phyloP scores from a whole-genome alignment of 2,888 invertebrate genomes.

The Drosophila pseudotakahashii region DNA sequence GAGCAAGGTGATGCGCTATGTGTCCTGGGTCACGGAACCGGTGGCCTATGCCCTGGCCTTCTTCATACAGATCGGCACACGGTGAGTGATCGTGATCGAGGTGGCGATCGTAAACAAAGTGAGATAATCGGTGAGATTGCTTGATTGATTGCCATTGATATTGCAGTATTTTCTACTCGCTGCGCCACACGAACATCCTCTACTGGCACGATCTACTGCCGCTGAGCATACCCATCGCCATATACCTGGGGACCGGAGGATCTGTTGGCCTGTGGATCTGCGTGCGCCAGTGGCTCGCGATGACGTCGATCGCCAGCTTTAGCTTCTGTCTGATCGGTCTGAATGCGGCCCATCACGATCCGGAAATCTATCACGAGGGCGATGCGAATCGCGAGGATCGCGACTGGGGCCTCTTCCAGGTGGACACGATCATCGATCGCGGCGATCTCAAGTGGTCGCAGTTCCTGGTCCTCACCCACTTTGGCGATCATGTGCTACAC shows the following conservation, averaged over 20 bases:
- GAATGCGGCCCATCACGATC: slow-evolving; percentile 92
- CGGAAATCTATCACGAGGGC: slow-evolving; percentile 91
- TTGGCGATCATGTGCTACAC: slow-evolving; percentile 91
- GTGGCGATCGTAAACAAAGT: not conserved
- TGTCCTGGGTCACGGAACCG: slow-evolving; percentile 86
- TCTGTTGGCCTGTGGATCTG: slow-evolving; percentile 59
- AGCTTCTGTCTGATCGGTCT: slow-evolving; percentile 88
- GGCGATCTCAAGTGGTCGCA: slow-evolving; percentile 88
- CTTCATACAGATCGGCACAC: slow-evolving; percentile 72
- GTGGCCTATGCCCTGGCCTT: slow-evolving; percentile 77
- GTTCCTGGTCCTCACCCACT: slow-evolving; percentile 89
- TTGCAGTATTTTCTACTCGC: slow-evolving; percentile 77
- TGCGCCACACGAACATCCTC: slow-evolving; percentile 76
- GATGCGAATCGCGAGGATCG: slow-evolving; percentile 86
- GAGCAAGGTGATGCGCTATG: slow-evolving; percentile 85
- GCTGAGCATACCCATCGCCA: slow-evolving; percentile 83
- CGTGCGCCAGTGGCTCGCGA: slow-evolving; percentile 85
- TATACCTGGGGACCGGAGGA: slow-evolving; percentile 83
- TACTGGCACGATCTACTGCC: slow-evolving; percentile 84
- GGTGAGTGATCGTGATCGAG: slow-evolving; percentile 65
- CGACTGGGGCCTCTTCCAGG: slow-evolving; percentile 92
- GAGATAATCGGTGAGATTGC: slow-evolving; percentile 9
- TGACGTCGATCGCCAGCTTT: slow-evolving; percentile 86
- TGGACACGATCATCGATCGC: slow-evolving; percentile 90
- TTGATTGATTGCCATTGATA: slow-evolving; percentile 32